Percentiles rank a stretch among this genome's conserved stretches.
These are phyloP conservation scores for Pterostichus niger DNA, from an alignment of 2,888 invertebrate genomes.

Conservation along the genomic window DNA sequence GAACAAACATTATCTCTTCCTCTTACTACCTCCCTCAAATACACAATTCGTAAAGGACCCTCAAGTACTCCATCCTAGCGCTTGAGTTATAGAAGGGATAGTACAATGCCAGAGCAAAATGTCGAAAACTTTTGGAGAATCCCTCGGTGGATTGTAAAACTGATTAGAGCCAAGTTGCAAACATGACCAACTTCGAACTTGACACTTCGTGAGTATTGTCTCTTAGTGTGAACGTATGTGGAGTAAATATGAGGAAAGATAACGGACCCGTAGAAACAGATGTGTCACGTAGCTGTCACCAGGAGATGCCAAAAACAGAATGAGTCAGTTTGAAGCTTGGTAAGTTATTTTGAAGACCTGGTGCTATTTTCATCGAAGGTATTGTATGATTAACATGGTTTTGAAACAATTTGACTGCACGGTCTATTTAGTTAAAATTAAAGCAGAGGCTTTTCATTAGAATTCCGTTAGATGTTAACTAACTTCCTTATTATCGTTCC, in stretches of 20 bases:
- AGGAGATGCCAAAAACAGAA: constrained; percentile 42
- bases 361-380: constrained; percentile 40
- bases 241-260: constrained; percentile 42
- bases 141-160: constrained; percentile 6
- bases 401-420: constrained; percentile 15
- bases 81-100: not conserved
- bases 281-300: constrained; percentile 23
- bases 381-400: constrained; percentile 33
- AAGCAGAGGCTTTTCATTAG: constrained; percentile 1
- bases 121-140: constrained; percentile 14
- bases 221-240: constrained; percentile 10
- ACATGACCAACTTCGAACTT: constrained; percentile 44
- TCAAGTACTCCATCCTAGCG: not conserved
- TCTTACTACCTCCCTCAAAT: not conserved
- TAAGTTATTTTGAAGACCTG: constrained; percentile 38
- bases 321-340: constrained; percentile 30
- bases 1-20: constrained; percentile 28
- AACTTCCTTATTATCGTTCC: constrained; percentile 24
- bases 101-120: not conserved
- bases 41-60: not conserved
- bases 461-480: constrained; percentile 8
- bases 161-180: constrained; percentile 27
- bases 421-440: constrained; percentile 39
- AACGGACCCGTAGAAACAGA: constrained; percentile 31
- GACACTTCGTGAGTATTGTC: constrained; percentile 30